A percentile compares a stretch with the other conserved stretches of the same genome.
Conservation (phyloP, 2,888 invertebrate species). For the Steinernema scapterisci region DNA sequence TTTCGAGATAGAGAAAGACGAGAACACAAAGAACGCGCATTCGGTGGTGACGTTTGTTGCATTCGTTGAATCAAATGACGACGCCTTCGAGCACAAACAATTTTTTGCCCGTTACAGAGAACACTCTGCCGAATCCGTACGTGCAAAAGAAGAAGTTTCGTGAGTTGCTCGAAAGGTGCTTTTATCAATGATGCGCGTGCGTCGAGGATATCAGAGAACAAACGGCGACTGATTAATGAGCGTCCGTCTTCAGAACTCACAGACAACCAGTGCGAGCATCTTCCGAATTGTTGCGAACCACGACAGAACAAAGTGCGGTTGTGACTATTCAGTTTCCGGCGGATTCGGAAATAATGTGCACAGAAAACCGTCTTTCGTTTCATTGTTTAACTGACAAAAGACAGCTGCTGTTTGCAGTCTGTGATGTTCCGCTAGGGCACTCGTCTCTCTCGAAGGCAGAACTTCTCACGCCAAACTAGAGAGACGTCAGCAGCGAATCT, state of each 20-base stretch:
- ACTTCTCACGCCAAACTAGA: background rate
- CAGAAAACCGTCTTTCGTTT: too few species aligned
- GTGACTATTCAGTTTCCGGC: too few species aligned
- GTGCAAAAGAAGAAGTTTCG: conserved; percentile 11
- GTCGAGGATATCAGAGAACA: background rate
- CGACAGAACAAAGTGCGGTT: background rate
- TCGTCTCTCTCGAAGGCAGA: too few species aligned
- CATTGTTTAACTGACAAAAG: too few species aligned
- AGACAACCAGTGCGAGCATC: background rate
- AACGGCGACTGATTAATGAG: conserved; percentile 2
- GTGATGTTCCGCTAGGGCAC: too few species aligned
- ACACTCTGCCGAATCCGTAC: conserved; percentile 3
- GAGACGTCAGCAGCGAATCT: background rate
- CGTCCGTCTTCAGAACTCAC: background rate
- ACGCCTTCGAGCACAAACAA: conserved; percentile 1
- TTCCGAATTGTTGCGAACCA: background rate
- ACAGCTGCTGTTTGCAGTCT: too few species aligned
- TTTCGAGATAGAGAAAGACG: background rate
- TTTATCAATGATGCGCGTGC: background rate
- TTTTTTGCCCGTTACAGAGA: conserved; percentile 1
- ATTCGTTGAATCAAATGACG: conserved; percentile 3
- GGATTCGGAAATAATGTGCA: too few species aligned
- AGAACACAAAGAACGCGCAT: conserved; percentile 24
- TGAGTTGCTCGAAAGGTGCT: background rate
- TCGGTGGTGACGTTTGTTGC: background rate